Conservation (phyloP, 2,888 invertebrate species). For the Melieria omissa region DNA sequence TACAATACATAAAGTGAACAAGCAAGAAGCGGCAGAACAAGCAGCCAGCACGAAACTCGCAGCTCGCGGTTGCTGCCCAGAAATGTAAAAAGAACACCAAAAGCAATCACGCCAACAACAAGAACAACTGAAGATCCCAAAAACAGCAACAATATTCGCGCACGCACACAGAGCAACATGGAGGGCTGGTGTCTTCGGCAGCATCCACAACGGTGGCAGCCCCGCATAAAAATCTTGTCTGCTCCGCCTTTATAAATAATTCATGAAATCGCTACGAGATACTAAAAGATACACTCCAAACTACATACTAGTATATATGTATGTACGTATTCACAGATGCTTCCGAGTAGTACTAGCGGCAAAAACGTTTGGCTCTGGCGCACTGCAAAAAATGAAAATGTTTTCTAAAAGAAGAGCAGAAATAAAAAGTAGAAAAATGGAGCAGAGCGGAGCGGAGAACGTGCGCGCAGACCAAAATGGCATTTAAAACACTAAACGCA, state of each 20-base stretch:
- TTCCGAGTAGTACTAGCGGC: neutral
- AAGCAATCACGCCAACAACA: slow-evolving; percentile 35
- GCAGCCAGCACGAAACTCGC: slow-evolving; percentile 41
- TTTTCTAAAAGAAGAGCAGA: neutral
- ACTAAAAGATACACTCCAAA: slow-evolving; percentile 27
- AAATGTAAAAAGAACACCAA: too few relatives aligned
- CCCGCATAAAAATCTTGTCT: slow-evolving; percentile 58
- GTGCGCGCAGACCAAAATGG: neutral
- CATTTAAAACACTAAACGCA: slow-evolving; percentile 14
- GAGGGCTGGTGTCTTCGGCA: slow-evolving; percentile 20
- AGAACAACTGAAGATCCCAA: slow-evolving; percentile 29
- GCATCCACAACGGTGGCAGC: slow-evolving; percentile 15
- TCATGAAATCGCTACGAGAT: slow-evolving; percentile 57
- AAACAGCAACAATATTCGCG: slow-evolving; percentile 40
- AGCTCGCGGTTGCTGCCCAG: too few relatives aligned
- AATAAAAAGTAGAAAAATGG: neutral
- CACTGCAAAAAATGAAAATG: too few relatives aligned
- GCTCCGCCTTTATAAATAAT: slow-evolving; percentile 68
- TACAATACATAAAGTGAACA: too few relatives aligned
- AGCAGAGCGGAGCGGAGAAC: neutral
- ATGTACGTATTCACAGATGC: slow-evolving; percentile 31
- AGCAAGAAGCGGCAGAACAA: neutral
- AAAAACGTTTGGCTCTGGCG: too few relatives aligned
- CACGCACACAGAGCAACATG: slow-evolving; percentile 27
- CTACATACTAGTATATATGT: slow-evolving; percentile 52